Evolutionary conservation across 2,888 invertebrate species (phyloP).

Genomic region (Auanema sp.): DNA sequence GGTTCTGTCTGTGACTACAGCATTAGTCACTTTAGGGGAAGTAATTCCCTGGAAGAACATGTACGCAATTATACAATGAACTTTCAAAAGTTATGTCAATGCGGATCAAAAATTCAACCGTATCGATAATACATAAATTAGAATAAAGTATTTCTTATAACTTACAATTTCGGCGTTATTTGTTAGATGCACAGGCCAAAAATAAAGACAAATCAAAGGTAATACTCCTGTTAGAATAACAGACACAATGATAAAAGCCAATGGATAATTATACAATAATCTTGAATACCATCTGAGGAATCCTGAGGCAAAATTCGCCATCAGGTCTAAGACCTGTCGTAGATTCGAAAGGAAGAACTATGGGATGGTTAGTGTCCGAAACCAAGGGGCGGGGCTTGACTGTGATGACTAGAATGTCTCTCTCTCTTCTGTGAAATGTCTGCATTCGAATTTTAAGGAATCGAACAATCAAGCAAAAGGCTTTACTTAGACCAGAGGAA

Average conservation of each 20-base stretch:
- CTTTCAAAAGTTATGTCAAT: too few species aligned
- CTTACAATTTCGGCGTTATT: slow-evolving; percentile 61
- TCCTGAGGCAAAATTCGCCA: too few species aligned
- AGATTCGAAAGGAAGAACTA: background rate
- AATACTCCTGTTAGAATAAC: slow-evolving; percentile 37
- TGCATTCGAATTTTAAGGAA: too few species aligned
- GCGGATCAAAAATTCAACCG: too few species aligned
- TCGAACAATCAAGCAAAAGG: too few species aligned
- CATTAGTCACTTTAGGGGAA: too few species aligned
- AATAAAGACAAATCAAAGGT: slow-evolving; percentile 32
- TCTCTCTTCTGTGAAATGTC: too few species aligned
- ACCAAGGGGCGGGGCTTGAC: slow-evolving; percentile 6
- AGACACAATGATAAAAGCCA: slow-evolving; percentile 33
- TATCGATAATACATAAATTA: background rate
- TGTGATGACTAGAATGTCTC: slow-evolving; percentile 1
- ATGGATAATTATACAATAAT: slow-evolving; percentile 24
- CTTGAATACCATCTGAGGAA: slow-evolving; percentile 19
- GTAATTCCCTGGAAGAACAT: too few species aligned
- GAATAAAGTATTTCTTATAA: slow-evolving; percentile 7
- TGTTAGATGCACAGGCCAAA: slow-evolving; percentile 38
- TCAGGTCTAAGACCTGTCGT: too few species aligned
- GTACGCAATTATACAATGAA: too few species aligned
- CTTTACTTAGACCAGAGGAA: too few species aligned
- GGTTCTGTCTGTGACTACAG: too few species aligned
- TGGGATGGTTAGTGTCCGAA: background rate